phyloP scores from a whole-genome alignment of 2,113 vertebrate genomes.

The Aramus guarauna region DNA sequence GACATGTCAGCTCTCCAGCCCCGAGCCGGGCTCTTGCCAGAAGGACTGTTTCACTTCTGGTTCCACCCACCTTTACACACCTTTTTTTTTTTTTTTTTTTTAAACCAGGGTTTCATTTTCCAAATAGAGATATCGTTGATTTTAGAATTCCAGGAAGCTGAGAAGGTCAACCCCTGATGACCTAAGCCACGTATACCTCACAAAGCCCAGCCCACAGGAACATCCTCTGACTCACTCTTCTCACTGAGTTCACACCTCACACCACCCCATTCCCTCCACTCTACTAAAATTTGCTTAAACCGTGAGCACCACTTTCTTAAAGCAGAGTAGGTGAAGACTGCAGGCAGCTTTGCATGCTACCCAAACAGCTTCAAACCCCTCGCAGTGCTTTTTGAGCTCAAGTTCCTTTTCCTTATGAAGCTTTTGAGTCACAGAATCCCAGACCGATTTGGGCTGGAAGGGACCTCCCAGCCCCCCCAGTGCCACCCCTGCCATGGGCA shows the following conservation, averaged over 20 bases:
- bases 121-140: neutral
- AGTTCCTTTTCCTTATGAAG: neutral
- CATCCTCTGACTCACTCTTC: constrained; percentile 18
- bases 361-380: neutral
- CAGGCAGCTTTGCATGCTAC: neutral
- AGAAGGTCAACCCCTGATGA: neutral
- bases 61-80: constrained; percentile 11
- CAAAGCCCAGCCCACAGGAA: neutral
- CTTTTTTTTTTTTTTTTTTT: neutral
- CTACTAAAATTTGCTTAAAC: neutral
- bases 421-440: neutral
- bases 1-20: constrained; percentile 1
- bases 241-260: neutral
- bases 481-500: too few species aligned
- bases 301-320: neutral
- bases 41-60: neutral
- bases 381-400: neutral
- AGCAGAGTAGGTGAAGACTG: neutral
- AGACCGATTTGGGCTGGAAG: too few species aligned
- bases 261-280: neutral
- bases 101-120: neutral
- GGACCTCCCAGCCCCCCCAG: too few species aligned
- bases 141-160: neutral
- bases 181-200: neutral
- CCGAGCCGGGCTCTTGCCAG: neutral